Conservation (phyloP, 1,140 invertebrate species). For the Ceratosolen fusciceps region DNA sequence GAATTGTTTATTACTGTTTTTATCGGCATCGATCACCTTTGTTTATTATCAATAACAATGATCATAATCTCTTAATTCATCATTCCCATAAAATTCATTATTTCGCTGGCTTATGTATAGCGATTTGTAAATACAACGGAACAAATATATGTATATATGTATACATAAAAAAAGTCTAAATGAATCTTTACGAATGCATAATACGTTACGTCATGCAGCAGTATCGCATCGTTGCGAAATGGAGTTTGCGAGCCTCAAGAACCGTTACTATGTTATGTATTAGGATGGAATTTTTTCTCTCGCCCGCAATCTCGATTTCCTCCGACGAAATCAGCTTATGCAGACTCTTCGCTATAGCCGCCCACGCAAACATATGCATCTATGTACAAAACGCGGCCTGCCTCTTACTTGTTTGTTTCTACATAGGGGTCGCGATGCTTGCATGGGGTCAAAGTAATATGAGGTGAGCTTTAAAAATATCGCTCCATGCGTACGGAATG, state of each 20-base stretch:
- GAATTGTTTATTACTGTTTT: conserved; percentile 5
- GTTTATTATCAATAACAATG: conserved; percentile 40
- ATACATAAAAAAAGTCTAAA: conserved; percentile 42
- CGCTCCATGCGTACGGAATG: not conserved
- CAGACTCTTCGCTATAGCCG: conserved; percentile 1
- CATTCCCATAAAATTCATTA: not conserved
- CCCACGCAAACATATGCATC: conserved; percentile 6
- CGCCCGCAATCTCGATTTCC: conserved; percentile 8
- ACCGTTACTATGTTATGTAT: not conserved
- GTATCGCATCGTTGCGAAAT: not conserved
- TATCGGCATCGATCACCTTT: conserved; percentile 7
- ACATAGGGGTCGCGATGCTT: not conserved
- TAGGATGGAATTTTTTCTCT: not conserved
- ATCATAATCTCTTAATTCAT: conserved; percentile 6
- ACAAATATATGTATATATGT: too few relatives aligned
- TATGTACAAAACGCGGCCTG: conserved; percentile 13
- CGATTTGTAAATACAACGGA: conserved; percentile 12
- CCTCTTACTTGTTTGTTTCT: not conserved
- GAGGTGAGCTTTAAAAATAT: conserved; percentile 5
- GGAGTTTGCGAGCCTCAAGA: not conserved
- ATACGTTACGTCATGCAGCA: not conserved
- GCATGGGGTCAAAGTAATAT: not conserved
- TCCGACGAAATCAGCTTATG: conserved; percentile 9
- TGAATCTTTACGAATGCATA: conserved; percentile 22
- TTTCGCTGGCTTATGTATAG: conserved; percentile 15